Evolutionary conservation across 2,113 vertebrate species (phyloP).

Genomic region (Antechinus stuartii): DNA sequence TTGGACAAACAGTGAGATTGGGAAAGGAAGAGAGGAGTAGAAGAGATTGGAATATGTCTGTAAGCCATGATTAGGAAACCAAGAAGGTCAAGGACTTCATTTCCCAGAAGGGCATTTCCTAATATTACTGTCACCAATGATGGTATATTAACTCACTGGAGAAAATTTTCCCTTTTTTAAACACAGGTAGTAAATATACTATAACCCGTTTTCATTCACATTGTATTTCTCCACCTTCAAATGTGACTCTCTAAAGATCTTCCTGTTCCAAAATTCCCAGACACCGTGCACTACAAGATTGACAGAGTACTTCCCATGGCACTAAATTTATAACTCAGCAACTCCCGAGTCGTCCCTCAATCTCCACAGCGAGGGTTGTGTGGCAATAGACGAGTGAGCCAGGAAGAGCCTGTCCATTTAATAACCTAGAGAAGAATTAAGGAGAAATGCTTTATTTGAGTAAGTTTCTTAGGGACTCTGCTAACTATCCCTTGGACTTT

Average conservation of each 20-base stretch:
- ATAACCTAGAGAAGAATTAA: background rate
- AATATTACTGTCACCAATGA: background rate
- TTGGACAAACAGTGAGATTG: no score
- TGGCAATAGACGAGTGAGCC: background rate
- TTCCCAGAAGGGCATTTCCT: background rate
- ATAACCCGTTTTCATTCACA: background rate
- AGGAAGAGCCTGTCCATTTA: background rate
- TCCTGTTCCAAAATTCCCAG: background rate
- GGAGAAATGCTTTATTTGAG: background rate
- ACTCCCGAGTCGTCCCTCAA: background rate
- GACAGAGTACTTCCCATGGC: background rate
- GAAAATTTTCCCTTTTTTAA: background rate
- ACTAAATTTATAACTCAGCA: background rate
- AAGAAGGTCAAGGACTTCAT: background rate
- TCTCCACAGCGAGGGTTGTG: background rate
- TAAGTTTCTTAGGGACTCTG: no score
- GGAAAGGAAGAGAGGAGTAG: no score
- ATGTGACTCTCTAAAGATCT: background rate
- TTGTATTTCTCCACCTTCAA: background rate
- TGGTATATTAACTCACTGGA: background rate
- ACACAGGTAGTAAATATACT: background rate
- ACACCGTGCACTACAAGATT: background rate
- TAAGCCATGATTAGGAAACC: background rate
- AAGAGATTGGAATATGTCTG: no score
- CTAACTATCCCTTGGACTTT: background rate